Conservation (phyloP, 1,140 invertebrate species). For the Diabrotica undecimpunctata region DNA sequence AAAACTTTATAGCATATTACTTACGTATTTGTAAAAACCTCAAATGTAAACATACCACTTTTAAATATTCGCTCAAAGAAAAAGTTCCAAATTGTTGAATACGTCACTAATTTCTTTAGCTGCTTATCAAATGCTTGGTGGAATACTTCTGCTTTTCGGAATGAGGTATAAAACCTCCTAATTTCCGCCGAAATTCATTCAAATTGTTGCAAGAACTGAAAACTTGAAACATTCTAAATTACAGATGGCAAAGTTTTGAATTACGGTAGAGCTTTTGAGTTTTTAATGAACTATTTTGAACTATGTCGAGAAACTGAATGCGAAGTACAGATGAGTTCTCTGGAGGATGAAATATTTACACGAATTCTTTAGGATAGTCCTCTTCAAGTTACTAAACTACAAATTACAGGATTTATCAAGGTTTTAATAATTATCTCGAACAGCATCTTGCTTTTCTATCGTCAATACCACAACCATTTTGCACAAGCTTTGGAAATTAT, state of each 20-base stretch:
- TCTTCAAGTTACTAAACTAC: background rate
- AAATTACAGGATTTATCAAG: background rate
- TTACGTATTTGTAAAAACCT: no score
- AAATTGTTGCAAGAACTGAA: background rate
- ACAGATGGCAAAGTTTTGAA: background rate
- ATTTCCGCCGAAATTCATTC: background rate
- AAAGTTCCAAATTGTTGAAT: no score
- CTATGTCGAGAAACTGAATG: background rate
- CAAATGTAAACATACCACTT: no score
- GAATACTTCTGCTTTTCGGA: background rate
- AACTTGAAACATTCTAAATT: background rate
- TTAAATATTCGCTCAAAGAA: no score
- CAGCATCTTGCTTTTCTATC: no score
- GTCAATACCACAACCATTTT: no score
- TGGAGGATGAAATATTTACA: background rate
- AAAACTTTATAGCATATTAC: no score
- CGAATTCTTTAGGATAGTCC: background rate
- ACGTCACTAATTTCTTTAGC: no score
- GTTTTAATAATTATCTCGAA: background rate
- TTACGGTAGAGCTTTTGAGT: background rate
- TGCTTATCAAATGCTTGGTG: no score
- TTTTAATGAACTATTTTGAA: constrained; percentile 1
- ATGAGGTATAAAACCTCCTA: background rate
- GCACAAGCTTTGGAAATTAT: no score
- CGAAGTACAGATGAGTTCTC: background rate